A percentile compares a stretch with the other conserved stretches of the same genome.
These are phyloP conservation scores for Antheraea mylitta DNA, from an alignment of 1,140 invertebrate genomes.

Conservation along the genomic window DNA sequence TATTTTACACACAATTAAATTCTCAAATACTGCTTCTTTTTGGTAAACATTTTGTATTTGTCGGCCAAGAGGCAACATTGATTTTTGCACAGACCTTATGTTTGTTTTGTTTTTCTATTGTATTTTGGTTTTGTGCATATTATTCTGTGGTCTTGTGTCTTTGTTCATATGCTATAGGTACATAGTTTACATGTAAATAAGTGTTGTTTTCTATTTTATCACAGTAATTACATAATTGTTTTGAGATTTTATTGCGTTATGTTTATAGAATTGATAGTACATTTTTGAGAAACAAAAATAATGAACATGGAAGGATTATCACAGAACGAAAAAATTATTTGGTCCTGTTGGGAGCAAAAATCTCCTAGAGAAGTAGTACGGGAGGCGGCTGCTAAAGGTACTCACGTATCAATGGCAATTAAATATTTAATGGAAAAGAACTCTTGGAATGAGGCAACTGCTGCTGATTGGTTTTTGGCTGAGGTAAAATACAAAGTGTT, in stretches of 20 bases:
- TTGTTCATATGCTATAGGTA: not conserved
- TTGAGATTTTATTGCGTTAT: not conserved
- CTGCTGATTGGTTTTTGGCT: conserved; percentile 78
- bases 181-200: not conserved
- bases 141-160: no score
- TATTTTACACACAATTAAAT: no score
- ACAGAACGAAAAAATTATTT: conserved; percentile 79
- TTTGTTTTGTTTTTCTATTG: no score
- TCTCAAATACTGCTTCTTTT: no score
- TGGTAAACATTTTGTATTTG: no score
- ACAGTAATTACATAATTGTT: not conserved
- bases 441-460: conserved; percentile 73
- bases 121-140: no score
- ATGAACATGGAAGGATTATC: conserved; percentile 74
- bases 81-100: no score
- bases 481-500: conserved; percentile 62
- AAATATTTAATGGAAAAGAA: conserved; percentile 80
- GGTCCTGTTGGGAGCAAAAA: conserved; percentile 80
- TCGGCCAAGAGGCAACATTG: no score
- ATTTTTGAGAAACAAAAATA: not conserved
- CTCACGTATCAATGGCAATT: conserved; percentile 80
- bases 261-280: not conserved
- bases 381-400: conserved; percentile 83
- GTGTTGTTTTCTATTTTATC: not conserved
- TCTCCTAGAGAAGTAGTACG: conserved; percentile 81